Conservation (phyloP, 2,797 vertebrate genomes). For the Cephalopachus bancanus region DNA sequence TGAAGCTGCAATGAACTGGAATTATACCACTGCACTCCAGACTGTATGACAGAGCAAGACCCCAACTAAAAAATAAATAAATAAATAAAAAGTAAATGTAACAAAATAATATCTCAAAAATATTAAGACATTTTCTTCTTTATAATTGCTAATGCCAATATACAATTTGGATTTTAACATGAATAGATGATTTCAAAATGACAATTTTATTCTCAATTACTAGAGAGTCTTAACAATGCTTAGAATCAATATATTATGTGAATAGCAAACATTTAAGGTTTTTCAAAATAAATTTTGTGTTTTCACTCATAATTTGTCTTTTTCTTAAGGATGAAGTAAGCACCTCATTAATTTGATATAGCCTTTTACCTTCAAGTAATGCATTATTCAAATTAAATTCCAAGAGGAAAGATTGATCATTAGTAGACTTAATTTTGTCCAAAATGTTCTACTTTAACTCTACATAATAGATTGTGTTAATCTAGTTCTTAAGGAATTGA, state of each 20-base stretch:
- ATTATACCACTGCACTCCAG: too few relatives aligned
- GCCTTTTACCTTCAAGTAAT: neutral
- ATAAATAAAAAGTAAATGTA: neutral
- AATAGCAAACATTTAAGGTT: constrained; percentile 8
- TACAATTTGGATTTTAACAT: constrained; percentile 39
- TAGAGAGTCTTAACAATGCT: neutral
- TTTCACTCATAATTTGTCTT: neutral
- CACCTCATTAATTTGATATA: neutral
- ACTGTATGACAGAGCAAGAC: too few relatives aligned
- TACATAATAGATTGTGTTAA: neutral
- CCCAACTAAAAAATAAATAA: too few relatives aligned
- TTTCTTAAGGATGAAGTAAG: neutral
- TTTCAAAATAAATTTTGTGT: constrained; percentile 25
- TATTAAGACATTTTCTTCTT: neutral
- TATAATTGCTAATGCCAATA: neutral
- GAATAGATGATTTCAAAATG: neutral
- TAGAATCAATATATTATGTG: neutral
- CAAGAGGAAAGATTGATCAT: neutral
- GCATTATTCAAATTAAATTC: neutral
- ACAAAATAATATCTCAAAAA: neutral
- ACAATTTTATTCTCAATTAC: constrained; percentile 3
- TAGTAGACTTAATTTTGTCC: neutral
- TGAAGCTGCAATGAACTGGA: too few relatives aligned
- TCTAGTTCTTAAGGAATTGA: neutral
- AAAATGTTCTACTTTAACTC: neutral